These are phyloP conservation scores for Tautogolabrus adspersus DNA, from an alignment of 2,113 vertebrate species.

Conservation along the genomic window DNA sequence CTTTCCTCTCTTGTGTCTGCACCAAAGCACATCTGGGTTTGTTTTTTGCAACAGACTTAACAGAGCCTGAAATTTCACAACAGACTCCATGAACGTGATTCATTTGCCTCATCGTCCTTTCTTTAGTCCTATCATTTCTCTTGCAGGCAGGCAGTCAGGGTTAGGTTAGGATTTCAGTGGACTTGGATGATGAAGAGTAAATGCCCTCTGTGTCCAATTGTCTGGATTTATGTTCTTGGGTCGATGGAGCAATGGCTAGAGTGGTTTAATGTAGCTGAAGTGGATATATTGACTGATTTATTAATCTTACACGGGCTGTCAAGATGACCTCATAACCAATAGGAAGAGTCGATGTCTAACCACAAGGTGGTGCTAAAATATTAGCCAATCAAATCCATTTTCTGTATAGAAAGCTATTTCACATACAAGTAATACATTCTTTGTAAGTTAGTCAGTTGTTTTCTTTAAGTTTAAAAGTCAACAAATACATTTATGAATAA, in stretches of 20 bases:
- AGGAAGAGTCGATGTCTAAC: not conserved
- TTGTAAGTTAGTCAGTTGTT: not conserved
- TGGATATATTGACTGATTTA: conserved; percentile 75
- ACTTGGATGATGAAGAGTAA: conserved; percentile 44
- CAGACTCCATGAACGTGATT: conserved; percentile 21
- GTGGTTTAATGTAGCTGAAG: conserved; percentile 67
- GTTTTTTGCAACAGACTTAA: conserved; percentile 4
- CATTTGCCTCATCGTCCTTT: conserved; percentile 17
- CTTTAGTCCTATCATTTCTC: conserved; percentile 19
- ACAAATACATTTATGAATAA: not conserved
- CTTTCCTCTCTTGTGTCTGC: not conserved
- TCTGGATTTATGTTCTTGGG: conserved; percentile 62
- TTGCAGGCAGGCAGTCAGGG: conserved; percentile 39
- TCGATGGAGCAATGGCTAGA: conserved; percentile 55
- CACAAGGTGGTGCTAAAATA: conserved; percentile 76
- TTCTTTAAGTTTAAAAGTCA: not conserved
- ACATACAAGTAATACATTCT: too few species aligned
- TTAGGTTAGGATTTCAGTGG: conserved; percentile 57
- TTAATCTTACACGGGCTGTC: conserved; percentile 58
- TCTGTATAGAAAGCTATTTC: not conserved
- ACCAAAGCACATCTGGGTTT: not conserved
- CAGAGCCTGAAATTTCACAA: conserved; percentile 30
- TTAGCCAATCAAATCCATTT: not conserved
- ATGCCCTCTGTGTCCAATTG: conserved; percentile 53
- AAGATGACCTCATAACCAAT: conserved; percentile 61